phyloP scores from a whole-genome alignment of 2,888 invertebrate species.

The Stramonita haemastoma region DNA sequence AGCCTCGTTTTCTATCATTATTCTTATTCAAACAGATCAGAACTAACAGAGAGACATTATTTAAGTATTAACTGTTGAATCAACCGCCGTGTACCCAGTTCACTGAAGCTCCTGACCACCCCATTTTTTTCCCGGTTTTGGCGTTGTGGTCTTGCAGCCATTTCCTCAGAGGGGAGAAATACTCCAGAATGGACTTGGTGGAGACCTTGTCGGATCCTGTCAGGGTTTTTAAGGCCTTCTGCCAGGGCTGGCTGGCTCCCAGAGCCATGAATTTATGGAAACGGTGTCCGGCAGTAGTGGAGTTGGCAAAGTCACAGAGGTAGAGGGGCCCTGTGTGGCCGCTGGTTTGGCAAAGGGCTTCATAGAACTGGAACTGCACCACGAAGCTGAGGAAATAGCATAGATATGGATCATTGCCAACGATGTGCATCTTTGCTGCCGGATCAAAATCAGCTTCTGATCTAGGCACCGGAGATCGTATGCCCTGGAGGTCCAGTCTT shows the following conservation, averaged over 20 bases:
- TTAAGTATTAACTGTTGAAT: background rate
- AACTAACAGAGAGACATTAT: background rate
- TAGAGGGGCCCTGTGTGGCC: conserved; percentile 88
- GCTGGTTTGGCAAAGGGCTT: conserved; percentile 88
- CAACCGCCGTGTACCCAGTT: conserved; percentile 42
- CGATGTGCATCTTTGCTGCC: conserved; percentile 72
- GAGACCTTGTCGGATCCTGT: conserved; percentile 85
- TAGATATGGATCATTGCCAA: conserved; percentile 66
- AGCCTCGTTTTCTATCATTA: background rate
- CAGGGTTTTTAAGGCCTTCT: conserved; percentile 87
- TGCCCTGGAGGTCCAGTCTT: conserved; percentile 72
- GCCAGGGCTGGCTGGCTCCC: conserved; percentile 79
- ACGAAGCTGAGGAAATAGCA: conserved; percentile 87
- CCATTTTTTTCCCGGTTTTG: conserved; percentile 42
- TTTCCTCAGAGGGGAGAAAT: conserved; percentile 87
- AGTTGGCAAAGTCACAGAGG: conserved; percentile 93
- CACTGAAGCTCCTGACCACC: conserved; percentile 51
- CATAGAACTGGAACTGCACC: conserved; percentile 94
- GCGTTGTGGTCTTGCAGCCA: conserved; percentile 83
- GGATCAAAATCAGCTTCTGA: conserved; percentile 71
- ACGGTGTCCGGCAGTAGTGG: conserved; percentile 89
- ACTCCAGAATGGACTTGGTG: conserved; percentile 87
- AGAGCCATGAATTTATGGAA: conserved; percentile 81
- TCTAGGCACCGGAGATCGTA: conserved; percentile 68
- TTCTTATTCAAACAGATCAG: too few species aligned